Conservation (phyloP, 2,113 vertebrate species). For the Neotragus moschatus region DNA sequence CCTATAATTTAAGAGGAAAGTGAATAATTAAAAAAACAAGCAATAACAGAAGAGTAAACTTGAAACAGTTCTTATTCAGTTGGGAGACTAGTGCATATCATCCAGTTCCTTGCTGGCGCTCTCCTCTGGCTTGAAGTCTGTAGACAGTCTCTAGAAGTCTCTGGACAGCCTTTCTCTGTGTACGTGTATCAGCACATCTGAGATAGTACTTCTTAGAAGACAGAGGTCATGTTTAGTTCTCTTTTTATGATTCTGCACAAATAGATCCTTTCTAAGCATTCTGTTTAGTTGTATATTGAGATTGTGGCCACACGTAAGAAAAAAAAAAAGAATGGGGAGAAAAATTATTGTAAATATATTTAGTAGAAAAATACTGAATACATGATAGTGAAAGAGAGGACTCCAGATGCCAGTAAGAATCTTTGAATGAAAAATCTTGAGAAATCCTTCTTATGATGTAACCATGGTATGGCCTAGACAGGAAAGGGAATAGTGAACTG, state of each 20-base stretch:
- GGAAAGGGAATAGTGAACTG: neutral
- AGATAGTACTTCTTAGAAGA: neutral
- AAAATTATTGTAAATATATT: neutral
- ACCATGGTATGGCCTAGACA: neutral
- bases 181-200: neutral
- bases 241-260: neutral
- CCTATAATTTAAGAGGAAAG: slow-evolving; percentile 56
- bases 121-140: neutral
- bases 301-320: accelerated
- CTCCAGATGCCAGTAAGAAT: neutral
- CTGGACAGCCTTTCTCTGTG: neutral
- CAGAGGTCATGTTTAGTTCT: neutral
- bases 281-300: neutral
- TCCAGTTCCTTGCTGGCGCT: neutral
- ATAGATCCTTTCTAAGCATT: neutral
- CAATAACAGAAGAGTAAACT: neutral
- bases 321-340: neutral
- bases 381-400: neutral
- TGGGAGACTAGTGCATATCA: neutral
- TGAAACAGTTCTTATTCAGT: neutral
- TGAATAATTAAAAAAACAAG: slow-evolving; percentile 23
- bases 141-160: neutral
- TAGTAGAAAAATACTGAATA: neutral
- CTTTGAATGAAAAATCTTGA: neutral
- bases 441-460: neutral